Evolutionary conservation across 2,888 invertebrate genomes (phyloP), one percentile per base, ranked within the genome.

Genomic region (Agapostemon virescens): DNA sequence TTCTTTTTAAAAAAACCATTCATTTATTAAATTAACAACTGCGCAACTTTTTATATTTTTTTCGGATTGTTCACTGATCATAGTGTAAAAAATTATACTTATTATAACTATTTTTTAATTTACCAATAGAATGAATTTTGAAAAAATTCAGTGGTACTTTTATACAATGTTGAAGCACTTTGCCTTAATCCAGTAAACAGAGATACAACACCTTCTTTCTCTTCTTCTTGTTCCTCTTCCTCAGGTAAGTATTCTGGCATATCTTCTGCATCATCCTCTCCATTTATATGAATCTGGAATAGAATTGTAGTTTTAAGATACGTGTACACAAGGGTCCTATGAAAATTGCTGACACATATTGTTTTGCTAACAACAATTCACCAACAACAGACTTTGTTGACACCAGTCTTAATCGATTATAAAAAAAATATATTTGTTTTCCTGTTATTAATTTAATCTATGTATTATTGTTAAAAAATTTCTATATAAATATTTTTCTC

Each of bases 91-190:
- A 77, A 71, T 70, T 55, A 66, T 58, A 67, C n/a, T 55, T 82
- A 72, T 20, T 64, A 17, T 45, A 73, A 45, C 42, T 58, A 26
- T 6, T 64, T 72, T 58, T 40, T 67, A 55, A 77, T 88, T 93
- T 89, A 92, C 92, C 92, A 93, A 69, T 93, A 93, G 85, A 93
- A 92, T 20, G 92, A 93, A 86, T 89, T 93, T 74, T 90, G 88
- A 38, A 93, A 86, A 83, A 93, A 93, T 88, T 92, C 91, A 13
- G 92, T 78, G 7, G 93, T 93, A 4, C 91, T 92, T 87, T 92
- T 93, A 69, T 93, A 93, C 58, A 93, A 81, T 2, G 92, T 85
- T 7, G 92, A 92, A 75, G 93, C 93, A 78, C 92, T 92, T 86
- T 93, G 92, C 71, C 91, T 90, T 72, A 93, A 85, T 23, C 93